Evolutionary conservation across 2,113 vertebrate species (phyloP).

Genomic region (Megalops atlanticus): DNA sequence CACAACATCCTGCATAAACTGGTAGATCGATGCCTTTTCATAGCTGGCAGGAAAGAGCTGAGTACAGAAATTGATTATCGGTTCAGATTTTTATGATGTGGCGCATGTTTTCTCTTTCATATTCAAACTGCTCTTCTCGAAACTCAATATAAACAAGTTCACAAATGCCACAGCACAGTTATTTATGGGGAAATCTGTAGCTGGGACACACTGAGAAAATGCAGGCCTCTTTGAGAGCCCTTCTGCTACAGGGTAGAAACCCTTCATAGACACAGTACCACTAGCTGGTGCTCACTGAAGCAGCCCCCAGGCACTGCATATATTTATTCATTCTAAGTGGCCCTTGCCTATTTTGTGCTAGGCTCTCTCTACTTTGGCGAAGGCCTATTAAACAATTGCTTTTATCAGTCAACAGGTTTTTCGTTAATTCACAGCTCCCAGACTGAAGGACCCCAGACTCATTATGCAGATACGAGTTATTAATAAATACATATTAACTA

Average conservation of each 20-base stretch:
- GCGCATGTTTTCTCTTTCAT: too few species aligned
- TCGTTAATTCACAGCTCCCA: neutral
- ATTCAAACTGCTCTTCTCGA: too few species aligned
- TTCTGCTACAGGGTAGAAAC: neutral
- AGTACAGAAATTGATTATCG: neutral
- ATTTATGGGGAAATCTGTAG: neutral
- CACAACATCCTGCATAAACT: too few species aligned
- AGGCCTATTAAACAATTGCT: neutral
- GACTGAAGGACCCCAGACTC: neutral
- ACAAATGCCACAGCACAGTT: neutral
- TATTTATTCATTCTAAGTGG: neutral
- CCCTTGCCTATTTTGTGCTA: neutral
- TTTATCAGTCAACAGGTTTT: conserved; percentile 7
- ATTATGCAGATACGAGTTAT: neutral
- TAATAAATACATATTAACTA: neutral
- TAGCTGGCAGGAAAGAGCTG: too few species aligned
- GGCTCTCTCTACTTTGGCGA: neutral
- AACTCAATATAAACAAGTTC: neutral
- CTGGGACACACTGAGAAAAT: neutral
- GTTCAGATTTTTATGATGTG: neutral
- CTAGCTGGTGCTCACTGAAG: neutral
- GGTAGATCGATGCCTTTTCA: too few species aligned
- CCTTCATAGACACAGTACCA: neutral
- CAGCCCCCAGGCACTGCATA: neutral
- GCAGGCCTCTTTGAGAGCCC: neutral